Base-by-base conservation (phyloP, 2,888 invertebrate species). In the Watsonalla cultraria region DNA sequence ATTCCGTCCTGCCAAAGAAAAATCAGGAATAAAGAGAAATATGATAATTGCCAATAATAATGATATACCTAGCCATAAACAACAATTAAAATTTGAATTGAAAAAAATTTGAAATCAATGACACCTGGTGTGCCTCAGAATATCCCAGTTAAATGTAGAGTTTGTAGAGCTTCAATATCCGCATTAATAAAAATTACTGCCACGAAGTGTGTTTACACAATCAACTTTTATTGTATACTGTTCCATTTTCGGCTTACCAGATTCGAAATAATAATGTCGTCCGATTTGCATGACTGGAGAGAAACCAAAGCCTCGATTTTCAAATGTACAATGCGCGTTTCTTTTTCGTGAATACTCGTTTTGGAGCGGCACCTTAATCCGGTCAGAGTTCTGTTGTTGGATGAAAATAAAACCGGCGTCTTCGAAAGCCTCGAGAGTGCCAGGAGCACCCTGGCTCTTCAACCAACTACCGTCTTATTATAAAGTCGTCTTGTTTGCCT, bases 321-420 rank as follows among this genome's bases (percentile, higher is more conserved):
- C 51, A 52, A 67, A 69, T 68, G 68, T 70, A 58, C 63, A 66
- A 68, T 62, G 59, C 56, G 65, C 68, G 73, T 72, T 76, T 75
- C 68, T 62, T 67, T 65, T 78, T 73, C 24, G 72, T 70, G 64
- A 62, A 72, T 69, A 57, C 63, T 65, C 64, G 65, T 68, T 70
- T 70, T 66, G 66, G 62, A 64, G 62, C 61, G 59, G 62, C 59
- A 65, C 69, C 59, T 59, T 76, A 78, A 78, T 73, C 70, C 68
- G 60, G 61, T 66, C 66, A 70, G 65, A 70, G 69, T 24, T 24
- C 24, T 24, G 24, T 72, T 71, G 61, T 67, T 70, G 74, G 78
- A 80, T 70, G 74, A 78, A 81, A 82, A 81, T 80, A 81, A 82
- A 82, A 82, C 73, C 65, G 13, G 61, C 59, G 62, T 65, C 54